phyloP scores from a whole-genome alignment of 2,888 invertebrate species.

The Watsonalla cultraria region DNA sequence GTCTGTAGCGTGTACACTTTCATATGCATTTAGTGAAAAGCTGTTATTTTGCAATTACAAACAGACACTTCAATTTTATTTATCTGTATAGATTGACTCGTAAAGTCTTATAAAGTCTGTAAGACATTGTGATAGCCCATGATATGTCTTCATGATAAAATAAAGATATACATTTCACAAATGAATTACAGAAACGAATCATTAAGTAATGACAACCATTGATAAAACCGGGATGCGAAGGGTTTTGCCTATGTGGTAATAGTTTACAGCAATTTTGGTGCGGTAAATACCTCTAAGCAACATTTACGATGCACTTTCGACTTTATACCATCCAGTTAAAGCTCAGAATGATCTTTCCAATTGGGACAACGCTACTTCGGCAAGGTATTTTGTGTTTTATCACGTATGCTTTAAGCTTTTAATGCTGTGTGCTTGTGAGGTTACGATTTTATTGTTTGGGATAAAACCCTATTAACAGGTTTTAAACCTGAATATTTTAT shows the following conservation, averaged over 20 bases:
- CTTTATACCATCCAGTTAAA: not conserved
- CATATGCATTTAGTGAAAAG: too few relatives aligned
- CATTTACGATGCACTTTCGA: not conserved
- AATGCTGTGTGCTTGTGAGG: not conserved
- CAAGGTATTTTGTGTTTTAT: not conserved
- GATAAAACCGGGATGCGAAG: not conserved
- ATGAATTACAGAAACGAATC: not conserved
- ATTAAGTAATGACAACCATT: not conserved
- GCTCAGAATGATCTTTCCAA: not conserved
- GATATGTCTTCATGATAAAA: too few relatives aligned
- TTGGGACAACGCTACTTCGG: not conserved
- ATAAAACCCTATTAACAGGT: too few relatives aligned
- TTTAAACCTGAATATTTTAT: too few relatives aligned
- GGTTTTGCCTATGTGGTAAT: not conserved
- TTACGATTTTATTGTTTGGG: too few relatives aligned
- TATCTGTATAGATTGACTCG: too few relatives aligned
- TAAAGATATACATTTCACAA: not conserved
- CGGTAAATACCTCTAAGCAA: not conserved
- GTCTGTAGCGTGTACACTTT: too few relatives aligned
- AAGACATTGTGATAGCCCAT: too few relatives aligned
- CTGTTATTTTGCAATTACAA: too few relatives aligned
- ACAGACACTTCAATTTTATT: too few relatives aligned
- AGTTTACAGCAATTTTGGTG: not conserved
- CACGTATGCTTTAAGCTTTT: not conserved
- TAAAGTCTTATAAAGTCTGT: too few relatives aligned